Evolutionary conservation across 37 sponge, comb jelly and placozoan species (phyloP), one percentile per base, ranked within the genome.

Genomic region (Chondrilla cf. caribensis): DNA sequence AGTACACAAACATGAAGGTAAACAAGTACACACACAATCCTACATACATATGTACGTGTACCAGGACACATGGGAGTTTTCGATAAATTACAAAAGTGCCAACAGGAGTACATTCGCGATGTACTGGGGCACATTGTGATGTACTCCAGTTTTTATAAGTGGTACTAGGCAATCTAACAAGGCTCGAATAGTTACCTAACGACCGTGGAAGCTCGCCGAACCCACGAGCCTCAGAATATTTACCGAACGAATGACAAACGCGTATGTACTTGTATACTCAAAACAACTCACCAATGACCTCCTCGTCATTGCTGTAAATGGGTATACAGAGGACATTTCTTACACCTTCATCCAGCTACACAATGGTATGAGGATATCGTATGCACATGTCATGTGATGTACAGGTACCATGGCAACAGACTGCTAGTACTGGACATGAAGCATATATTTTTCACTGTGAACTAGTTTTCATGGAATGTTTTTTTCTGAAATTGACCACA

Each of bases 311-410:
- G 81, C 81, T 85, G 54, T 79, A 90, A 28, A 94, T 85, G 11
- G 95, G 95, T 36, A 94, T 79, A 39, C 91, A 94, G 29, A 94
- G 84, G 14, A 90, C 11, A 43, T 67, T 93, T 36, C 79, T 65
- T 47, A 85, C 62, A 2, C 40, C 71, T 3, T 68, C 35, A 7
- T 77, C 77, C 70, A 86, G 31, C 86, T 86, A 31, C 54, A 78
- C 21, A 17, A 55, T 55, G 17, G 17, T 55, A 55, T 17, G 17
- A 55, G 17, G 57, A 55, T 17, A 55, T 19, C 17, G 57, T 17
- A 55, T 17, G 17, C 17, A 11, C 17, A 11, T 55, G 57, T 55
- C 57, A 17, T 55, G 57, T 55, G 57, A 55, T 55, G 11, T 55
- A 17, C 57, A 55, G 17, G 11, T 17, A 55, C 57, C 17, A 19